Evolutionary conservation across 1,140 invertebrate genomes (phyloP), one percentile per base, ranked within the genome.

Genomic region (Leptinotarsa texana): DNA sequence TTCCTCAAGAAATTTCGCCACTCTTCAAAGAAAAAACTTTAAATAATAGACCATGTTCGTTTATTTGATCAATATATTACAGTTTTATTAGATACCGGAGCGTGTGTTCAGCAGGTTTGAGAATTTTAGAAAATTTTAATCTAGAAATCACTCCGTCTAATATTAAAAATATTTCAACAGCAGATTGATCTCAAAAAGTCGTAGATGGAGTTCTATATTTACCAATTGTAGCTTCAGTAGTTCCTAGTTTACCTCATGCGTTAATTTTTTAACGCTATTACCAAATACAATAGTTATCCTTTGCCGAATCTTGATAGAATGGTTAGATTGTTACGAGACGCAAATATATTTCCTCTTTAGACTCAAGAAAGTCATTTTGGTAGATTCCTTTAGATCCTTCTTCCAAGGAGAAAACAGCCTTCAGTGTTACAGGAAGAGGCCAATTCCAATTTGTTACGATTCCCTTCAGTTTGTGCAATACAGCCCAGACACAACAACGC

Each of bases 381-480:
- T 83, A 85, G 77, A 83, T 86, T 13, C 78, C 78, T n/a, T 63
- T 82, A 13, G 74, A 79, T 65, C 27, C 57, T 11, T 13, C 42
- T 15, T 80, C 80, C 18, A 72, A 73, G 17, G 78, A 78, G 72
- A 80, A 82, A 71, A 88, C 86, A 1, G 85, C 82, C 1, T 87
- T 87, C 77, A 77, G 76, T 8, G 15, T 67, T 24, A 80, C 84
- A 2, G 83, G 82, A 22, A 77, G 82, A 65, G 83, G 82, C 11
- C 74, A 84, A 6, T 86, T 78, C 72, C 74, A 83, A 73, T 85
- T 84, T 73, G 78, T 70, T 5, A 80, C 83, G 0, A 82, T 87
- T 75, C 83, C 85, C 1, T 84, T 85, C 75, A 83, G 83, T 17
- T 74, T 87, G 3, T 77, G 75, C 4, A 86, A 86, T 74, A 76